Conservation (phyloP, 2,888 invertebrate genomes). For the Electrophaes corylata region DNA sequence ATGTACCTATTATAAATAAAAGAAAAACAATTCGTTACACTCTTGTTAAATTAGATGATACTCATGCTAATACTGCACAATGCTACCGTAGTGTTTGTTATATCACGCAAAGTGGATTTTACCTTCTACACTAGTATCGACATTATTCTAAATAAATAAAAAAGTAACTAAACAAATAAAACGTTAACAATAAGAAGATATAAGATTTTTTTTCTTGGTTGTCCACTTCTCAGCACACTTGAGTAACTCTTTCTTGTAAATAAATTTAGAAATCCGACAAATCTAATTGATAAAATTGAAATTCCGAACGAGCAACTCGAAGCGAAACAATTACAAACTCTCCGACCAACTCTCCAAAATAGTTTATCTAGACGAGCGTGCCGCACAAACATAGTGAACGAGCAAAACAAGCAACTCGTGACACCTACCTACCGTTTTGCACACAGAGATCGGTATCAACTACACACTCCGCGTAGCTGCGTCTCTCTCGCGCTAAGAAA, state of each 20-base stretch:
- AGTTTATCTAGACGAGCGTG: slow-evolving; percentile 72
- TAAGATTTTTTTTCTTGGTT: not conserved
- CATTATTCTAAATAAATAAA: too few relatives aligned
- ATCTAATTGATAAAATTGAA: slow-evolving; percentile 65
- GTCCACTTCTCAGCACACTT: not conserved
- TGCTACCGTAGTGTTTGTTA: too few relatives aligned
- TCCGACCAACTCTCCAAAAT: slow-evolving; percentile 63
- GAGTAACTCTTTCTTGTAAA: slow-evolving; percentile 8
- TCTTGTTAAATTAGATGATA: too few relatives aligned
- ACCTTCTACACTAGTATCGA: too few relatives aligned
- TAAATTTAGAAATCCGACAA: slow-evolving; percentile 42
- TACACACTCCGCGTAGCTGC: slow-evolving; percentile 77
- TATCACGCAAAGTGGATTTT: not conserved
- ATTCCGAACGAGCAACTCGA: slow-evolving; percentile 58
- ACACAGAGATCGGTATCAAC: slow-evolving; percentile 77
- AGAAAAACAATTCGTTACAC: too few relatives aligned
- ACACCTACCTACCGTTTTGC: slow-evolving; percentile 77
- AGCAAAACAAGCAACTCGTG: slow-evolving; percentile 68
- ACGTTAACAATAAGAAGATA: not conserved
- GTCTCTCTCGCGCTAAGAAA: slow-evolving; percentile 83
- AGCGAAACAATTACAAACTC: slow-evolving; percentile 72
- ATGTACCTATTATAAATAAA: too few relatives aligned
- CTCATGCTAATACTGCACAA: too few relatives aligned
- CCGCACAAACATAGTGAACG: slow-evolving; percentile 67
- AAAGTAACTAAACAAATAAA: not conserved